phyloP scores from a whole-genome alignment of 2,888 invertebrate genomes.

The Sipha maydis region DNA sequence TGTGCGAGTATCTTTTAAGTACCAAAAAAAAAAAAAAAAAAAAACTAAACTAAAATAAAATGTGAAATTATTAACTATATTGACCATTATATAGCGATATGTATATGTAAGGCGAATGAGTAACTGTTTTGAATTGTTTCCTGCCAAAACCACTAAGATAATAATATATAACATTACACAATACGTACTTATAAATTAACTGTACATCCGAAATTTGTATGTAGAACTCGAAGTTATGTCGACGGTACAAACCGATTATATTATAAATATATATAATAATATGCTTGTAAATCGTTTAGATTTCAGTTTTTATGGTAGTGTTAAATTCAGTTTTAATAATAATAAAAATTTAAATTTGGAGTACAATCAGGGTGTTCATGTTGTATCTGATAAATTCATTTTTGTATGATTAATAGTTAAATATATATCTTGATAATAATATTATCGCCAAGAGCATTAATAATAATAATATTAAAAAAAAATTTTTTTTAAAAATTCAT shows the following conservation, averaged over 20 bases:
- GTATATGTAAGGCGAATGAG: conserved; percentile 15
- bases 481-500: conserved; percentile 16
- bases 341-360: conserved; percentile 31
- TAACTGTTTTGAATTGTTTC: conserved; percentile 18
- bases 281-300: conserved; percentile 1
- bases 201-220: neutral
- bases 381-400: conserved; percentile 53
- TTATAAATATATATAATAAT: neutral
- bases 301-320: conserved; percentile 18
- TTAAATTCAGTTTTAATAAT: conserved; percentile 19
- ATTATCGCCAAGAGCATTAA: conserved; percentile 24
- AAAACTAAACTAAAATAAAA: neutral
- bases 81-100: conserved; percentile 27
- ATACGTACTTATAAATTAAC: conserved; percentile 8
- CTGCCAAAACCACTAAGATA: neutral
- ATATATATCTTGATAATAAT: conserved; percentile 32
- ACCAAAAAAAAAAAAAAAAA: conserved; percentile 28
- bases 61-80: conserved; percentile 3
- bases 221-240: neutral
- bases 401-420: conserved; percentile 44
- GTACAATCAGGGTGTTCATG: conserved; percentile 60
- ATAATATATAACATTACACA: conserved; percentile 7
- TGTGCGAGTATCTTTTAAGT: conserved; percentile 56
- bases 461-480: neutral
- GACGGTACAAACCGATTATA: neutral